Evolutionary conservation across 1,140 invertebrate species (phyloP).

Genomic region (Drusus annulatus): DNA sequence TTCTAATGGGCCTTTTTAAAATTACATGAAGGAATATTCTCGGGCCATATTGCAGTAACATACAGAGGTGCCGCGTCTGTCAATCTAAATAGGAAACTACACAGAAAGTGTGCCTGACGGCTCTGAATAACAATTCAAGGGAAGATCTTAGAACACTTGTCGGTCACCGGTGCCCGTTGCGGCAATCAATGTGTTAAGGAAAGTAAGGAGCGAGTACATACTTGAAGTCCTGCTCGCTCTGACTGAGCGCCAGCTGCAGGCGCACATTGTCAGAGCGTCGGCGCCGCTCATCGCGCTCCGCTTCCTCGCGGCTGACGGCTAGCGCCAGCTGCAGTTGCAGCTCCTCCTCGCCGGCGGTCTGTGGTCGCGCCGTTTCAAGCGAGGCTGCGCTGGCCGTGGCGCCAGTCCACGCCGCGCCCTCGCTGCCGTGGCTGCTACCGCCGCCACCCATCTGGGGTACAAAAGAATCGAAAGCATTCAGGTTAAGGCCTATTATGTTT

Average conservation of each 20-base stretch:
- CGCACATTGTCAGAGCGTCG: conserved; percentile 94
- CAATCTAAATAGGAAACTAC: no score
- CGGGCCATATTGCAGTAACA: no score
- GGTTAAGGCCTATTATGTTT: no score
- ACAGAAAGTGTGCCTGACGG: no score
- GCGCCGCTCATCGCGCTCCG: conserved; percentile 95
- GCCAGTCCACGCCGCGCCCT: conserved; percentile 18
- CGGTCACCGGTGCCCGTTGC: no score
- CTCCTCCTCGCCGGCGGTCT: conserved; percentile 97
- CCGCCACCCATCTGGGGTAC: conserved; percentile 47
- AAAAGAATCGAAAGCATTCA: not conserved
- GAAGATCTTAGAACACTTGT: no score
- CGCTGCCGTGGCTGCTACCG: conserved; percentile 28
- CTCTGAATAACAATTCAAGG: no score
- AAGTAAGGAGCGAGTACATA: conserved; percentile 66
- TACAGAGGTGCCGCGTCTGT: no score
- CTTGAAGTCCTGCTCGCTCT: conserved; percentile 93
- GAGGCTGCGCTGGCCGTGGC: conserved; percentile 73
- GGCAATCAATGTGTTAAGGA: no score
- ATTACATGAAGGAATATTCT: no score
- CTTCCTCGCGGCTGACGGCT: conserved; percentile 98
- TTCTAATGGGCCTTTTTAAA: no score
- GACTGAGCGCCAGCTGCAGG: conserved; percentile 92
- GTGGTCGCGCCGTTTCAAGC: conserved; percentile 93
- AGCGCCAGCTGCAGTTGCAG: conserved; percentile 97